A percentile compares a stretch with the other conserved stretches of the same genome.
These are phyloP conservation scores for Zaprionus davidi DNA, from an alignment of 1,140 invertebrate genomes.

Conservation along the genomic window DNA sequence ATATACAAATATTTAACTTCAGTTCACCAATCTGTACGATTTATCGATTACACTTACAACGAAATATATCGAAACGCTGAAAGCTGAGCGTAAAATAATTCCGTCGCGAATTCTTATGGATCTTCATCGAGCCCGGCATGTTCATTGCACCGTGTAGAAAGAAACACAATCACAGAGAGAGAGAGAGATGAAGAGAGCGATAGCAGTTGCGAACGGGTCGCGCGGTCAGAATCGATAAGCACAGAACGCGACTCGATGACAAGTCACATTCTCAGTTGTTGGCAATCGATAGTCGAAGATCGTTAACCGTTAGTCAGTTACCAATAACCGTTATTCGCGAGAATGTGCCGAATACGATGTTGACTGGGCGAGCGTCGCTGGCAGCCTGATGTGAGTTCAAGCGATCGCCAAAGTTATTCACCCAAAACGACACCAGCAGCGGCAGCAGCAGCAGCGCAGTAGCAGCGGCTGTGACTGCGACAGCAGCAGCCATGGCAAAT, in stretches of 20 bases:
- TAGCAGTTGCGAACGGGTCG: neutral
- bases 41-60: conserved; percentile 67
- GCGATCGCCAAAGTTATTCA: conserved; percentile 78
- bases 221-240: conserved; percentile 7
- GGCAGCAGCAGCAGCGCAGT: neutral
- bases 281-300: neutral
- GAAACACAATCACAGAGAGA: neutral
- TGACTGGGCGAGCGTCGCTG: conserved; percentile 54
- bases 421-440: conserved; percentile 58
- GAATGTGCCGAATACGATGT: conserved; percentile 52
- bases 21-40: neutral
- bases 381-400: conserved; percentile 71
- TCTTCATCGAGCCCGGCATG: conserved; percentile 76
- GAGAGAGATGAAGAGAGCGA: neutral
- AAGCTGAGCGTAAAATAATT: conserved; percentile 80
- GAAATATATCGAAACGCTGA: conserved; percentile 77
- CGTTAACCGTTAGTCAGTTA: neutral
- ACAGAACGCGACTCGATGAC: neutral
- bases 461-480: neutral
- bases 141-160: conserved; percentile 38
- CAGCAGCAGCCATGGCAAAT: conserved; percentile 4
- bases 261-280: conserved; percentile 34
- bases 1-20: neutral
- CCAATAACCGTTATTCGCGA: neutral
- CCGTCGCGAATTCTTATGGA: conserved; percentile 71